Percentiles rank a stretch among this genome's conserved stretches.
Conservation (phyloP, 2,797 vertebrate genomes). For the Paguma larvata region DNA sequence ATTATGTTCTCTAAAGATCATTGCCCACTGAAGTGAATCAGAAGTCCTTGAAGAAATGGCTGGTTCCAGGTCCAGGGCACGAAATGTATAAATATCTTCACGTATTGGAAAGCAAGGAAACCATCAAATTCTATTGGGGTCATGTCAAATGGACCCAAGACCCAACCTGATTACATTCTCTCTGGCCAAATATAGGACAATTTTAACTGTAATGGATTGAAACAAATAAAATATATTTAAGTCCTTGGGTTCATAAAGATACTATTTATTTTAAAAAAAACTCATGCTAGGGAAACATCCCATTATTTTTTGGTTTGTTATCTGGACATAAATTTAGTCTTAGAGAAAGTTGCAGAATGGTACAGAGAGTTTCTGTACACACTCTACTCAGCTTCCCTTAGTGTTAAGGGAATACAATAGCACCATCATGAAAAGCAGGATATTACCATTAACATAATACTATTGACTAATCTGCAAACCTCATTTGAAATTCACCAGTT, state of each 20-base stretch:
- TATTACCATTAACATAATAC: too few relatives aligned
- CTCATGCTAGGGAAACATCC: not conserved
- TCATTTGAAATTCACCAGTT: not conserved
- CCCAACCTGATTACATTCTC: not conserved
- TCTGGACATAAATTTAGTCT: conserved; percentile 43
- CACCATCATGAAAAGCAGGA: not conserved
- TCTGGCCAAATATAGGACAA: not conserved
- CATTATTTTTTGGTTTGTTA: conserved; percentile 14
- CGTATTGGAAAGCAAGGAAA: conserved; percentile 48
- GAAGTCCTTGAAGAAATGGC: not conserved
- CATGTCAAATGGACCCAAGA: not conserved
- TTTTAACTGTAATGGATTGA: not conserved
- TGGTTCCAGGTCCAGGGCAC: not conserved
- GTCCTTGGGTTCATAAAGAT: not conserved
- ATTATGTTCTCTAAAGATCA: conserved; percentile 1
- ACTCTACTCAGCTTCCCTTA: not conserved
- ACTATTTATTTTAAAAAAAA: not conserved
- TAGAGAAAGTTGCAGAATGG: not conserved
- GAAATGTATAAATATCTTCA: not conserved
- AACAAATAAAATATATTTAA: conserved; percentile 56
- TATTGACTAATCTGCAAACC: not conserved
- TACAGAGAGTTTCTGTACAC: not conserved
- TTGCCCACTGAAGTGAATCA: not conserved
- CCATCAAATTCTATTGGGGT: not conserved
- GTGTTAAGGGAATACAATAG: not conserved